Conservation (phyloP, 92 coral and sea anemone genomes). For the Desmophyllum pertusum region DNA sequence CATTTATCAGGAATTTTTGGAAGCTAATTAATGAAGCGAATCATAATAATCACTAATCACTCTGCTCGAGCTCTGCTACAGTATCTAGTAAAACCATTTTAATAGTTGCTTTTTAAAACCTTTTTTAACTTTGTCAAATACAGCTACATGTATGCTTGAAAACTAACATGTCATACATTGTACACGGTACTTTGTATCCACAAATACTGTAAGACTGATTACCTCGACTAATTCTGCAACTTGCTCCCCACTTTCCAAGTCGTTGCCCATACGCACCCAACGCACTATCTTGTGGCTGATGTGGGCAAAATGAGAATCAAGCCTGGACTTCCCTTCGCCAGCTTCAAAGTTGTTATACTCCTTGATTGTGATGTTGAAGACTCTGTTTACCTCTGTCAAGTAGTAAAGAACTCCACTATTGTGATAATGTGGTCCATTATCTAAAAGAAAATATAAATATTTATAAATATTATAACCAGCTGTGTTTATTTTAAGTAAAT, state of each 20-base stretch:
- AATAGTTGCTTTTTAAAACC: no score
- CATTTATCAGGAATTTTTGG: no score
- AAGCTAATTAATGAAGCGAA: no score
- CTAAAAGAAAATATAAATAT: slow-evolving; percentile 24
- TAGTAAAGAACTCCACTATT: slow-evolving; percentile 34
- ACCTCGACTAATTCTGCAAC: slow-evolving; percentile 41
- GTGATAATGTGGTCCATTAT: slow-evolving; percentile 51
- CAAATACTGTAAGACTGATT: background rate
- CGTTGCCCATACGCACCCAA: slow-evolving; percentile 38
- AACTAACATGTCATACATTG: background rate
- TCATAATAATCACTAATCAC: no score
- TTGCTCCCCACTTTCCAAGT: slow-evolving; percentile 44
- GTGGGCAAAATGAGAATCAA: slow-evolving; percentile 44
- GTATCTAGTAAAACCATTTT: no score
- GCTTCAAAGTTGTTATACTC: slow-evolving; percentile 43
- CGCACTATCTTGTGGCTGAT: slow-evolving; percentile 39
- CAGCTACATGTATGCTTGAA: background rate
- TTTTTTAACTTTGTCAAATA: no score
- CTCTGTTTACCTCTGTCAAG: slow-evolving; percentile 30
- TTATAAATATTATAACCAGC: no score
- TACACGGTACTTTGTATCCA: background rate
- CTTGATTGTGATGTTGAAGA: slow-evolving; percentile 14
- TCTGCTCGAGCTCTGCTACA: no score
- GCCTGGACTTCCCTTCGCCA: slow-evolving; percentile 35
- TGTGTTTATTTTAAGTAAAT: no score